Evolutionary conservation across 2,888 invertebrate genomes (phyloP).

Genomic region (Tortricodes alternella): DNA sequence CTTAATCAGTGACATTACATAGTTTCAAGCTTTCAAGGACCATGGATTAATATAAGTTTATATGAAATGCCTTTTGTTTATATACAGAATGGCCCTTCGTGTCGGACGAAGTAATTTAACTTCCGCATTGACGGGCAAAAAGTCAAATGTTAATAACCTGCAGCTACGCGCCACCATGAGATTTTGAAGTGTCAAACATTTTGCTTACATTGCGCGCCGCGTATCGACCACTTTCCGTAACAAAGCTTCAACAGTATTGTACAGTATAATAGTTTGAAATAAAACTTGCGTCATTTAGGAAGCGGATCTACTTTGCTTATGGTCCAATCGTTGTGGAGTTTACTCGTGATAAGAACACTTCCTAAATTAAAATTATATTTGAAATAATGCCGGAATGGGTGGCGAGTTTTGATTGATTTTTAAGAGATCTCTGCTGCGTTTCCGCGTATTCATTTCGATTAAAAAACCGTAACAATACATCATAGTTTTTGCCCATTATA

Average conservation of each 20-base stretch:
- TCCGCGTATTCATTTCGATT: conserved; percentile 72
- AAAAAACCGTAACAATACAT: no score
- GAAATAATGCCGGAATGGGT: conserved; percentile 70
- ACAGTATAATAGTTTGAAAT: conserved; percentile 40
- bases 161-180: conserved; percentile 57
- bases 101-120: conserved; percentile 69
- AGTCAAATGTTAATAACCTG: conserved; percentile 82
- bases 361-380: conserved; percentile 68
- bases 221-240: conserved; percentile 30
- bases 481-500: neutral
- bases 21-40: no score
- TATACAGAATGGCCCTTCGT: conserved; percentile 51
- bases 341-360: conserved; percentile 66
- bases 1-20: neutral
- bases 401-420: conserved; percentile 63
- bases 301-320: conserved; percentile 65
- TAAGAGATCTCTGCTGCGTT: conserved; percentile 53
- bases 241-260: conserved; percentile 46
- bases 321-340: conserved; percentile 56
- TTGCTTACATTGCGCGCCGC: conserved; percentile 42
- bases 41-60: no score
- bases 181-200: conserved; percentile 35
- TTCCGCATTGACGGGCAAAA: conserved; percentile 73
- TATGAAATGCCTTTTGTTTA: conserved; percentile 6
- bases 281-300: conserved; percentile 53